Evolutionary conservation across 2,113 vertebrate species (phyloP), one percentile per base, ranked within the genome.

Genomic region (Leptobrachium ailaonicum): DNA sequence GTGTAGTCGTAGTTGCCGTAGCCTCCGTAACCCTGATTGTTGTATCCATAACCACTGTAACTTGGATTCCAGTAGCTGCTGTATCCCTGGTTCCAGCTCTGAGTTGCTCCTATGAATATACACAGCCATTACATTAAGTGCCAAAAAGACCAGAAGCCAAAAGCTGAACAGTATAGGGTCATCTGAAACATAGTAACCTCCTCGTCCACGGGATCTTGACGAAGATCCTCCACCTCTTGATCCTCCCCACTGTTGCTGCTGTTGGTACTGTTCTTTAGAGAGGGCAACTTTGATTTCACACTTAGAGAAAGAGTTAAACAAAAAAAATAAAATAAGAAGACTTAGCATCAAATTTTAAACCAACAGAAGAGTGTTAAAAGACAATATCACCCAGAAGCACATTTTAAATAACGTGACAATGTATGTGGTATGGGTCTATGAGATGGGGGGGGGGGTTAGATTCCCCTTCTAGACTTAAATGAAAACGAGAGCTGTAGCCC

Each of bases 201-300:
- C 96, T 93, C 98, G 90, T 82, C 96, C 97, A 86, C 95, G 94
- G 83, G 94, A 91, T 91, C 97, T 91, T 85, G 78, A n/a, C 14
- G 78, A 80, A 6, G 78, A 80, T 12, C 78, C 78, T 62, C 96
- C 95, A 56, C 96, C 98, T 90, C 96, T 91, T 76, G 95, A 95
- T 3, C 96, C 96, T 7, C 62, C 76, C 96, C 98, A 98, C 88
- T 98, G 96, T 82, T 99, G 97, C 81, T 98, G 96, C 84, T 98
- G 97, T 87, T 99, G 97, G 87, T 99, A 99, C 90, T 98, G 96
- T 56, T 99, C 97, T 89, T 99, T 99, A 2, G 97, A 99, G 96
- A 99, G 97, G 3, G 98, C 97, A 87, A 97, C 95, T 90, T 99
- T 99, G 71, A 99, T 95, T 94, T 99, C 98, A 93, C 98, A 99